These are phyloP conservation scores for Anhinga anhinga DNA, from an alignment of 2,113 vertebrate species.

Conservation along the genomic window DNA sequence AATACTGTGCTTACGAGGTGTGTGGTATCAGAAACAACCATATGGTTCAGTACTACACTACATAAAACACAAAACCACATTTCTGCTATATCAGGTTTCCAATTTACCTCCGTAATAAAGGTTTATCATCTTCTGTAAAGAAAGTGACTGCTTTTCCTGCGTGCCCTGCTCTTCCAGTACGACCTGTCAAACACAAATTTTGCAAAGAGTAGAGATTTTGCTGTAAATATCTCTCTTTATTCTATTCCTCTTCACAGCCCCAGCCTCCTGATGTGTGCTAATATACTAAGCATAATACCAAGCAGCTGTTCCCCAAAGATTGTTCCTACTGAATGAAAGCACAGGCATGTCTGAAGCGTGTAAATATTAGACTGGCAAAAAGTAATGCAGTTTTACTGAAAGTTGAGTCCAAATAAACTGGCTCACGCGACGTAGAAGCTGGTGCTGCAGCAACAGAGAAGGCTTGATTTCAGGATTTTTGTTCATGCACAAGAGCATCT, in stretches of 20 bases:
- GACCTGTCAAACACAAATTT: constrained; percentile 74
- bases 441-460: not conserved
- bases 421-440: not conserved
- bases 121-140: constrained; percentile 96
- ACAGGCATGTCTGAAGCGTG: not conserved
- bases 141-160: constrained; percentile 92
- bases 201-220: not conserved
- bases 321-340: not conserved
- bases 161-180: constrained; percentile 94
- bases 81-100: not conserved
- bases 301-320: not conserved
- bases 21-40: not conserved
- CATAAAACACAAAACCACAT: not conserved
- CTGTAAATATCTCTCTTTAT: not conserved
- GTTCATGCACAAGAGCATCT: not conserved
- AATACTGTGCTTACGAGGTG: not conserved
- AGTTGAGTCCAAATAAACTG: not conserved
- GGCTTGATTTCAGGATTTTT: not conserved
- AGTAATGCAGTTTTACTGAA: not conserved
- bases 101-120: constrained; percentile 88
- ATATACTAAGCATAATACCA: fast-evolving
- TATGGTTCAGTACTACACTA: not conserved
- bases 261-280: not conserved
- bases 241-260: not conserved
- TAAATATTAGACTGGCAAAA: not conserved